Evolutionary conservation across 30 jellyfish, hydroid and myxozoan species (phyloP).

Genomic region (Aurelia aurita): DNA sequence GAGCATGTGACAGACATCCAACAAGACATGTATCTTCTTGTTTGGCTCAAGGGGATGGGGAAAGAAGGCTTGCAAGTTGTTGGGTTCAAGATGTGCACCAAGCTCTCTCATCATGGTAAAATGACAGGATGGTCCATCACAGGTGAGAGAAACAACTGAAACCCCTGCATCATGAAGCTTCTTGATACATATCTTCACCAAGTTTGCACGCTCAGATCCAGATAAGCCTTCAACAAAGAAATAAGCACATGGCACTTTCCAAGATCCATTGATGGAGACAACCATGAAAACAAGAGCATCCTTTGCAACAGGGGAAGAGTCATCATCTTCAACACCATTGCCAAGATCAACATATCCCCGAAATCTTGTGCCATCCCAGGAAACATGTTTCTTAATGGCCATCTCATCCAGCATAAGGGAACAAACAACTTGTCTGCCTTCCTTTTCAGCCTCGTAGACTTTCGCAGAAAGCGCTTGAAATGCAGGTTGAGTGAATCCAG

Average conservation of each 20-base stretch:
- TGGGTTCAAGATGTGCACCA: constrained; percentile 39
- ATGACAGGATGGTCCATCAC: constrained; percentile 69
- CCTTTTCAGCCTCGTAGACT: constrained; percentile 23
- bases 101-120: constrained; percentile 60
- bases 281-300: constrained; percentile 66
- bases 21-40: constrained; percentile 34
- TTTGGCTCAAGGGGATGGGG: constrained; percentile 51
- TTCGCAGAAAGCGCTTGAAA: constrained; percentile 22
- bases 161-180: constrained; percentile 45
- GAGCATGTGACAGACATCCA: constrained; percentile 92
- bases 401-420: constrained; percentile 71
- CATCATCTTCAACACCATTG: constrained; percentile 30
- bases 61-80: constrained; percentile 38
- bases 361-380: constrained; percentile 42
- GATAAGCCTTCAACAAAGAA: constrained; percentile 60
- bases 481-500: constrained; percentile 66
- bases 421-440: constrained; percentile 21
- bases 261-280: constrained; percentile 51
- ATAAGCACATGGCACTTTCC: constrained; percentile 71
- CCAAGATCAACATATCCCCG: constrained; percentile 65
- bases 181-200: constrained; percentile 38
- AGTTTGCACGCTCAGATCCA: constrained; percentile 66
- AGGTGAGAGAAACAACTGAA: constrained; percentile 30
- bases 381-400: constrained; percentile 62
- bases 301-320: constrained; percentile 51